Conservation (phyloP, 2,113 vertebrate species). For the Sinosuthora webbiana region DNA sequence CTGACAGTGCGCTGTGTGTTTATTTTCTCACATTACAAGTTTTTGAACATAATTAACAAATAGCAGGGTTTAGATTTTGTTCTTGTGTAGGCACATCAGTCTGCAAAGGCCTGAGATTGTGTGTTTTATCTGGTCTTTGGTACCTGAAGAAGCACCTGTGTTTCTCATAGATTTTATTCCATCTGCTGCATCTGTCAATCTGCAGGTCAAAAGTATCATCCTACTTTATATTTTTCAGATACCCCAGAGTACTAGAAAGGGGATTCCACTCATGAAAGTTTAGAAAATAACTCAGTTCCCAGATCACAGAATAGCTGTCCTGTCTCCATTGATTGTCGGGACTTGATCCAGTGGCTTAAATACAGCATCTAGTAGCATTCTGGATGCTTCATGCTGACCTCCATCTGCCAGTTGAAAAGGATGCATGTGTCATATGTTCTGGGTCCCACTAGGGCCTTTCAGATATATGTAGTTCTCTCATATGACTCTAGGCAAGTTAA, state of each 20-base stretch:
- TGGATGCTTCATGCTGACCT: not conserved
- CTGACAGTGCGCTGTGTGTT: not conserved
- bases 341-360: not conserved
- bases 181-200: not conserved
- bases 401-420: not conserved
- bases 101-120: not conserved
- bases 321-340: not conserved
- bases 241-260: not conserved
- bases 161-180: not conserved
- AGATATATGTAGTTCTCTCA: not conserved
- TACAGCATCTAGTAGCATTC: not conserved
- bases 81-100: not conserved
- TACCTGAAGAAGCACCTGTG: not conserved
- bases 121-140: not conserved
- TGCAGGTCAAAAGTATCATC: not conserved
- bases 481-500: not conserved
- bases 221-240: not conserved
- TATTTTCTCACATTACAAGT: not conserved
- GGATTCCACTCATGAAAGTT: not conserved
- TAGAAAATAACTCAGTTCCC: not conserved
- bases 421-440: not conserved
- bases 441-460: not conserved
- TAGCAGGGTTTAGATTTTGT: not conserved
- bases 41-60: not conserved
- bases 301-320: not conserved